phyloP scores from a whole-genome alignment of 35 echinoderm and acorn worm species.

The Heliocidaris erythrogramma region DNA sequence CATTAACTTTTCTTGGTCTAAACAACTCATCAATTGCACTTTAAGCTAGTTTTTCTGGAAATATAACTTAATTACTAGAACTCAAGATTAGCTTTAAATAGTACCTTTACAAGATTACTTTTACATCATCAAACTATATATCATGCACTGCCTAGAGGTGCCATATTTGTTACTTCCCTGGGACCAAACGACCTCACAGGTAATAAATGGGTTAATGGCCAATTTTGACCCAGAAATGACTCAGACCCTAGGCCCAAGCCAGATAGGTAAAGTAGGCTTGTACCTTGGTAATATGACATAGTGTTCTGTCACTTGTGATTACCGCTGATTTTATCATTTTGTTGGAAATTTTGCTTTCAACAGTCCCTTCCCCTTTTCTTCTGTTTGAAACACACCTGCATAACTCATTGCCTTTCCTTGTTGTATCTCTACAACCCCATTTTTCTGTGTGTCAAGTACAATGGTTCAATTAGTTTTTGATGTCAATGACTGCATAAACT shows the following conservation, averaged over 20 bases:
- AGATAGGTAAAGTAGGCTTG: background rate
- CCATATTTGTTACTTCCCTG: background rate
- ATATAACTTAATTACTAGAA: too few species aligned
- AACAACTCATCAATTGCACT: too few species aligned
- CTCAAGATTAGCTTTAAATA: background rate
- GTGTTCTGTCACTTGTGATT: background rate
- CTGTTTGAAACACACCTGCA: background rate
- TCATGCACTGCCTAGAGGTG: background rate
- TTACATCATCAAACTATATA: background rate
- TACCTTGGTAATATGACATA: background rate
- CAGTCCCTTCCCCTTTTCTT: background rate
- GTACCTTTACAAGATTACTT: background rate
- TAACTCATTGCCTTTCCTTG: background rate
- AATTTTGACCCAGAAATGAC: constrained; percentile 3
- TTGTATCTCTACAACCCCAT: background rate
- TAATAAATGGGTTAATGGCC: background rate
- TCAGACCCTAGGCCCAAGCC: background rate
- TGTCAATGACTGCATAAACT: too few species aligned
- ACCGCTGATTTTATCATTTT: background rate
- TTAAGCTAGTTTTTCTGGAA: too few species aligned
- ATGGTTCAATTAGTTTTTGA: background rate
- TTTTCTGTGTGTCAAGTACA: background rate
- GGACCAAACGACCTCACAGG: background rate
- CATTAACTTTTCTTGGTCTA: too few species aligned
- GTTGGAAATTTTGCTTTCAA: background rate